Conservation (phyloP, 2,888 invertebrate genomes). For the Melikaiella ostensackeni region DNA sequence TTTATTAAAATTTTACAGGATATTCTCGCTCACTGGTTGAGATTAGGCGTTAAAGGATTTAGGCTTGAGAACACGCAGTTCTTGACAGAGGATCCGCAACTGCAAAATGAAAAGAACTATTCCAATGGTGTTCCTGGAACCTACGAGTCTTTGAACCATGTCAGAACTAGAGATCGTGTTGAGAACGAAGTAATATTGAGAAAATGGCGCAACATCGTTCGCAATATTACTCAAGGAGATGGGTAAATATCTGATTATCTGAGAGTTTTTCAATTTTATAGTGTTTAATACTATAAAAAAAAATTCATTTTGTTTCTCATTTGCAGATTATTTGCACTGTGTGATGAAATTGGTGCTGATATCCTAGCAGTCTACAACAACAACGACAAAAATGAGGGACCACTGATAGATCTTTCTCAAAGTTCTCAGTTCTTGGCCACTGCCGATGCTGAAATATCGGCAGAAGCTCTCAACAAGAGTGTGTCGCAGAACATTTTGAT, state of each 20-base stretch:
- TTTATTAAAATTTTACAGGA: constrained; percentile 71
- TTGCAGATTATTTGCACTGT: constrained; percentile 67
- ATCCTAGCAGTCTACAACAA: constrained; percentile 66
- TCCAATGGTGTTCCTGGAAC: constrained; percentile 73
- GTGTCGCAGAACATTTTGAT: constrained; percentile 57
- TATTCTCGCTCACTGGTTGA: constrained; percentile 85
- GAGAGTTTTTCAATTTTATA: neutral
- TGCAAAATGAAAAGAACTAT: constrained; percentile 79
- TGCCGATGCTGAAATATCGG: constrained; percentile 60
- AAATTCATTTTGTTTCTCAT: constrained; percentile 17
- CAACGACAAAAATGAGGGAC: constrained; percentile 44
- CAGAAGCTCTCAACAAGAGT: constrained; percentile 57
- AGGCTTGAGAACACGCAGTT: constrained; percentile 85
- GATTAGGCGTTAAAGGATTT: constrained; percentile 89
- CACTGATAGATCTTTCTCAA: constrained; percentile 69
- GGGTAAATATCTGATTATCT: constrained; percentile 63
- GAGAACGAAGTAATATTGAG: constrained; percentile 81
- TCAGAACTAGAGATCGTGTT: constrained; percentile 82
- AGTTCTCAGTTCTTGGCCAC: constrained; percentile 64
- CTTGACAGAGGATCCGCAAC: constrained; percentile 81
- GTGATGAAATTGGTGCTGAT: constrained; percentile 67
- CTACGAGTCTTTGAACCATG: constrained; percentile 83
- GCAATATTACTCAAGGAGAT: constrained; percentile 79
- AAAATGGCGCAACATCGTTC: constrained; percentile 82
- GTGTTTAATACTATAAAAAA: neutral